A percentile compares a stretch with the other conserved stretches of the same genome.
Evolutionary conservation across 2,797 vertebrate genomes (phyloP).

Genomic region (Myiotriccus ornatus): DNA sequence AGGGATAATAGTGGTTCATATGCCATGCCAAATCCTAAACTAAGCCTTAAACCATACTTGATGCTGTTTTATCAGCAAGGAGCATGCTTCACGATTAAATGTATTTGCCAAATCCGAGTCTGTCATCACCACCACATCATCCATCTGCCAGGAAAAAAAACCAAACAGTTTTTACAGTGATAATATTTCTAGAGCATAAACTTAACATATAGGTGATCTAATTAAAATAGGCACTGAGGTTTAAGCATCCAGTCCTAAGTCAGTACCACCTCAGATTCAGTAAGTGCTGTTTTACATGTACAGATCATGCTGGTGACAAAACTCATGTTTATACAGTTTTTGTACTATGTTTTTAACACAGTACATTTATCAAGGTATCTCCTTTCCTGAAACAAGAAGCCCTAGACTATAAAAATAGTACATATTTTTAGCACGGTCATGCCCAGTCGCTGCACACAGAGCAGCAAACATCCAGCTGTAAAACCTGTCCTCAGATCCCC

Average conservation of each 20-base stretch:
- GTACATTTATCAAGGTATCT: background rate
- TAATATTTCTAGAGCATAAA: background rate
- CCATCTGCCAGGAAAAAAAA: background rate
- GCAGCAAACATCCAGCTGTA: background rate
- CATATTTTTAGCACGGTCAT: background rate
- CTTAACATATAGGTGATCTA: background rate
- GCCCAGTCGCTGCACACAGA: background rate
- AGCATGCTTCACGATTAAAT: background rate
- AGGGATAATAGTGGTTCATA: background rate
- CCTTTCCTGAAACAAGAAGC: background rate
- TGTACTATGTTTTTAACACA: background rate
- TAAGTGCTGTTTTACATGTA: background rate
- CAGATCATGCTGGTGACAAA: background rate
- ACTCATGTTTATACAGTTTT: fast-evolving
- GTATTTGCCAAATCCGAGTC: background rate
- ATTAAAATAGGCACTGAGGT: background rate
- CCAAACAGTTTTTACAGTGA: background rate
- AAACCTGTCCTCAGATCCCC: background rate
- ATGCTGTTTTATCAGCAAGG: background rate
- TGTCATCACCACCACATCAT: background rate
- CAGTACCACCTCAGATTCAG: background rate
- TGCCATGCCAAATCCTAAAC: background rate
- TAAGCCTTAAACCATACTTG: background rate
- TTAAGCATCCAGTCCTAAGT: background rate
- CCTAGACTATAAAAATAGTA: background rate